phyloP scores from a whole-genome alignment of 2,888 invertebrate genomes.

The Drosophila picticornis region DNA sequence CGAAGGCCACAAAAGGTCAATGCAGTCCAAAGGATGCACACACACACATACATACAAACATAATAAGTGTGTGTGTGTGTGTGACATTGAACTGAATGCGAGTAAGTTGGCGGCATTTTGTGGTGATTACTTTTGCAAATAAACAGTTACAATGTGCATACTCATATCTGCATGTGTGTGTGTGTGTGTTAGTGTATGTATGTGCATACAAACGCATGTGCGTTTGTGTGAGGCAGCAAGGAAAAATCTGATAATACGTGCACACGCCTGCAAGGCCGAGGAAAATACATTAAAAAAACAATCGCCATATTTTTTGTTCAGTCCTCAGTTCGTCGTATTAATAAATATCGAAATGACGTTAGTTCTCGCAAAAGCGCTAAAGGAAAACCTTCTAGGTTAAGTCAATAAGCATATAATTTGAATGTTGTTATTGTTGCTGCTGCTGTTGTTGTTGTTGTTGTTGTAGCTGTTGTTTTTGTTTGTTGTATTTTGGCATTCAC shows the following conservation, averaged over 20 bases:
- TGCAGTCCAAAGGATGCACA: conserved; percentile 53
- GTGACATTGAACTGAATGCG: conserved; percentile 56
- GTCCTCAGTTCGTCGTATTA: conserved; percentile 22
- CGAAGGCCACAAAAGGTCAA: conserved; percentile 57
- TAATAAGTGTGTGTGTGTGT: conserved; percentile 5
- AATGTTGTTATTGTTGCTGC: neutral
- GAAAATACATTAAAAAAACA: conserved; percentile 35
- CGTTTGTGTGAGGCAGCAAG: conserved; percentile 16
- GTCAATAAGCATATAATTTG: conserved; percentile 19
- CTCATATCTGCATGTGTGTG: conserved; percentile 6
- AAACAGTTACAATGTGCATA: conserved; percentile 33
- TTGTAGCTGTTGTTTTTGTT: neutral
- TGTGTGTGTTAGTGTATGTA: no score
- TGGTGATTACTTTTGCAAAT: conserved; percentile 60
- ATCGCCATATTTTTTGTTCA: conserved; percentile 19
- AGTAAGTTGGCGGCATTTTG: conserved; percentile 53
- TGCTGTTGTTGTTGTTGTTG: neutral
- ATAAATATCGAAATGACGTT: conserved; percentile 50
- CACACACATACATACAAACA: conserved; percentile 7
- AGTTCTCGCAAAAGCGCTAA: conserved; percentile 31
- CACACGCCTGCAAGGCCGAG: conserved; percentile 50
- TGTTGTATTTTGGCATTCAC: conserved; percentile 14
- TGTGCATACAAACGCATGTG: no score
- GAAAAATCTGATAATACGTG: conserved; percentile 23
- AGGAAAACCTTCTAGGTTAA: conserved; percentile 45